Percentiles rank a stretch among this genome's conserved stretches.
Conservation (phyloP, 2,113 vertebrate genomes). For the Panurus biarmicus region DNA sequence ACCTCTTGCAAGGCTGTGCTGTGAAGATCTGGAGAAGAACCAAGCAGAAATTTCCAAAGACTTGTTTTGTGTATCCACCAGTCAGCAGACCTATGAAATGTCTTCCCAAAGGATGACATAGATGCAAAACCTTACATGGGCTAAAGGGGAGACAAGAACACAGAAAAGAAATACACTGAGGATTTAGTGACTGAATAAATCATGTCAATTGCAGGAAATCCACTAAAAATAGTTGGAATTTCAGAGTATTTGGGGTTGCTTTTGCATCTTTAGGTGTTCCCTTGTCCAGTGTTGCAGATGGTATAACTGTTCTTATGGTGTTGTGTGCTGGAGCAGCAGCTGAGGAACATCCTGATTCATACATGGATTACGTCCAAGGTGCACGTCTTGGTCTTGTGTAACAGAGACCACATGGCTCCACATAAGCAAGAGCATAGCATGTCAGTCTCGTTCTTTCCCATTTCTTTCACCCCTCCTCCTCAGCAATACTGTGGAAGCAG, state of each 20-base stretch:
- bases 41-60: not conserved
- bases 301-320: not conserved
- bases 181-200: not conserved
- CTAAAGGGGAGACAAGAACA: not conserved
- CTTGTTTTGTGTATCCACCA: not conserved
- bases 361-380: slow-evolving; percentile 15
- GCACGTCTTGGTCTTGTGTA: slow-evolving; percentile 11
- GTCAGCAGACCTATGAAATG: not conserved
- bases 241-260: not conserved
- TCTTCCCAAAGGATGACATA: not conserved
- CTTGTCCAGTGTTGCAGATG: not conserved
- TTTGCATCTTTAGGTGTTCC: not conserved
- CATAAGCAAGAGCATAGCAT: not conserved
- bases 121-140: not conserved
- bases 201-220: not conserved
- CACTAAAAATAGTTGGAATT: not conserved
- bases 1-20: not conserved
- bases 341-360: slow-evolving; percentile 13
- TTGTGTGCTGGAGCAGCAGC: not conserved
- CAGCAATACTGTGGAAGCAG: not conserved
- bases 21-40: not conserved
- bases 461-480: not conserved
- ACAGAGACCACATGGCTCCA: not conserved
- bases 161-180: not conserved
- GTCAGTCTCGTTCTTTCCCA: not conserved